phyloP scores from a whole-genome alignment of 30 jellyfish, hydroid and myxozoan species.

The Calvadosia cruxmelitensis region DNA sequence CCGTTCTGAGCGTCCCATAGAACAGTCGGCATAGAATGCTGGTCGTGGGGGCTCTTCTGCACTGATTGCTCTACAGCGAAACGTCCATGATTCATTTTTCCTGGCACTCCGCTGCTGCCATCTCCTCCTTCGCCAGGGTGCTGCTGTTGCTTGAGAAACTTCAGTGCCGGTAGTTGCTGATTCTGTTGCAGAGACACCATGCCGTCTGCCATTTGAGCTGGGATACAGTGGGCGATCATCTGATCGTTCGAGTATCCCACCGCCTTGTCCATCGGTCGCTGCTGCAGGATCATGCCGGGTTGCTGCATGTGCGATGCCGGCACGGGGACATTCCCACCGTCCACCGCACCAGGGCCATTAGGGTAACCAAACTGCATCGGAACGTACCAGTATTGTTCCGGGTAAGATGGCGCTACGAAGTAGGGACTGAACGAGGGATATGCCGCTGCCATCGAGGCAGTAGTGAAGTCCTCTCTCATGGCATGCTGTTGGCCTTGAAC shows the following conservation, averaged over 20 bases:
- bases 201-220: background rate
- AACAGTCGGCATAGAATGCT: background rate
- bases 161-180: background rate
- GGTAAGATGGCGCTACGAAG: constrained; percentile 34
- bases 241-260: background rate
- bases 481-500: background rate
- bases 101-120: background rate
- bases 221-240: background rate
- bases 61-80: background rate
- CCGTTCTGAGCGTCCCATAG: background rate
- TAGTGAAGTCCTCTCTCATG: background rate
- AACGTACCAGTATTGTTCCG: constrained; percentile 31
- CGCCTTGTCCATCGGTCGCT: background rate
- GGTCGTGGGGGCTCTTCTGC: background rate
- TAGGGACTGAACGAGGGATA: constrained; percentile 35
- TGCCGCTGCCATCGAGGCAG: constrained; percentile 3
- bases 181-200: background rate
- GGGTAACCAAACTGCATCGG: constrained; percentile 16
- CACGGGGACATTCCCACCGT: background rate
- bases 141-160: background rate
- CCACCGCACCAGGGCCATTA: no score
- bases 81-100: background rate
- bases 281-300: background rate
- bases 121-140: background rate
- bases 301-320: background rate